These are phyloP conservation scores for Bubo scandiacus DNA, from an alignment of 2,113 vertebrate genomes.

Conservation along the genomic window DNA sequence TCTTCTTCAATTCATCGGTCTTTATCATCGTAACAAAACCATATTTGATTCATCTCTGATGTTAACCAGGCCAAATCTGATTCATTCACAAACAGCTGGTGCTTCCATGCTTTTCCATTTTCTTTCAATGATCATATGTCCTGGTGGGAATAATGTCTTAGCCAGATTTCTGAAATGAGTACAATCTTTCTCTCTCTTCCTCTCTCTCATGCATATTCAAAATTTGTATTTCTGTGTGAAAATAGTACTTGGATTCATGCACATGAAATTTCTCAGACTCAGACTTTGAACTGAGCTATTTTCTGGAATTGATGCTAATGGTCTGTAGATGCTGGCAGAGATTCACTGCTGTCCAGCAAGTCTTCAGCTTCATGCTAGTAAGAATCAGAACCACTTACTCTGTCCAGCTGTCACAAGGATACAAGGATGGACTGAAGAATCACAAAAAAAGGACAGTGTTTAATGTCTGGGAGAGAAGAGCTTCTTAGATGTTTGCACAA, in stretches of 20 bases:
- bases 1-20: constrained; percentile 26
- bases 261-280: neutral
- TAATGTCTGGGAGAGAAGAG: neutral
- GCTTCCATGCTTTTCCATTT: constrained; percentile 55
- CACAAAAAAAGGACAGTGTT: neutral
- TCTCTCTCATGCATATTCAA: constrained; percentile 16
- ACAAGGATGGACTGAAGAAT: neutral
- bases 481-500: neutral
- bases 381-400: neutral
- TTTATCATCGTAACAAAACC: constrained; percentile 38
- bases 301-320: neutral
- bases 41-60: constrained; percentile 57
- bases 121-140: constrained; percentile 55
- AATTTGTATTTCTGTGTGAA: neutral
- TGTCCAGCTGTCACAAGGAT: neutral
- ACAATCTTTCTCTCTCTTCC: neutral
- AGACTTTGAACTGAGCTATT: neutral
- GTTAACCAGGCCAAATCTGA: constrained; percentile 46
- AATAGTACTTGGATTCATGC: neutral
- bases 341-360: neutral
- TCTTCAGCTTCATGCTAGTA: neutral
- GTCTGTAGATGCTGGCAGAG: neutral
- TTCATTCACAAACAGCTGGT: constrained; percentile 58
- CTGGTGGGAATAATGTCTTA: constrained; percentile 38
- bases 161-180: constrained; percentile 51